Conservation (phyloP, 2,888 invertebrate species). For the Agapetus fuscipes region DNA sequence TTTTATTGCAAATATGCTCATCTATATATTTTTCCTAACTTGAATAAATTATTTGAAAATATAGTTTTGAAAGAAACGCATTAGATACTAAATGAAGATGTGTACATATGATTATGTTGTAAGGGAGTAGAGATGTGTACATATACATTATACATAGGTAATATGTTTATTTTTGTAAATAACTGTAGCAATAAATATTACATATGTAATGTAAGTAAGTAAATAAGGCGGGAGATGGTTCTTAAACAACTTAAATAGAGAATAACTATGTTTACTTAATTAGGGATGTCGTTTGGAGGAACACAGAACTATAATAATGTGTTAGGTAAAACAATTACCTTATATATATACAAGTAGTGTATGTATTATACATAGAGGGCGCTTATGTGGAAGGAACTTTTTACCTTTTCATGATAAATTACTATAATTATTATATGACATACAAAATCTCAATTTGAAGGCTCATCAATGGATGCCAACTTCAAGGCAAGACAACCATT, state of each 20-base stretch:
- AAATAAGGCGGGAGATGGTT: constrained; percentile 19
- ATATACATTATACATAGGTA: constrained; percentile 11
- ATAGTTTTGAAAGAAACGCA: too few species aligned
- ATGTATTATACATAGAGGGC: constrained; percentile 15
- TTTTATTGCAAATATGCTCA: too few species aligned
- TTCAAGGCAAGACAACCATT: too few species aligned
- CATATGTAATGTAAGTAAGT: too few species aligned
- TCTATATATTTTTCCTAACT: too few species aligned
- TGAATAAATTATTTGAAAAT: too few species aligned
- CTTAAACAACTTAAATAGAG: constrained; percentile 17
- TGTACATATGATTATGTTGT: too few species aligned
- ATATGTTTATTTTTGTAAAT: constrained; percentile 22
- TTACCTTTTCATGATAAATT: too few species aligned
- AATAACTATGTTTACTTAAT: constrained; percentile 9
- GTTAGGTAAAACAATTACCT: constrained; percentile 9
- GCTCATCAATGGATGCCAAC: too few species aligned
- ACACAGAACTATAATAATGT: constrained; percentile 16
- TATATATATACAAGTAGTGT: constrained; percentile 9
- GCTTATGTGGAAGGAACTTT: constrained; percentile 11
- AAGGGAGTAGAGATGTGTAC: constrained; percentile 7
- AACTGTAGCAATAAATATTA: constrained; percentile 18
- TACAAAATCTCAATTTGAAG: too few species aligned
- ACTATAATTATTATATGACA: too few species aligned
- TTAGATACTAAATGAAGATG: too few species aligned
- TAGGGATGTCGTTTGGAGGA: constrained; percentile 8